Percentiles rank a stretch among this genome's conserved stretches.
Evolutionary conservation across 2,888 invertebrate genomes (phyloP).

Genomic region (Dolichomitus sp.): DNA sequence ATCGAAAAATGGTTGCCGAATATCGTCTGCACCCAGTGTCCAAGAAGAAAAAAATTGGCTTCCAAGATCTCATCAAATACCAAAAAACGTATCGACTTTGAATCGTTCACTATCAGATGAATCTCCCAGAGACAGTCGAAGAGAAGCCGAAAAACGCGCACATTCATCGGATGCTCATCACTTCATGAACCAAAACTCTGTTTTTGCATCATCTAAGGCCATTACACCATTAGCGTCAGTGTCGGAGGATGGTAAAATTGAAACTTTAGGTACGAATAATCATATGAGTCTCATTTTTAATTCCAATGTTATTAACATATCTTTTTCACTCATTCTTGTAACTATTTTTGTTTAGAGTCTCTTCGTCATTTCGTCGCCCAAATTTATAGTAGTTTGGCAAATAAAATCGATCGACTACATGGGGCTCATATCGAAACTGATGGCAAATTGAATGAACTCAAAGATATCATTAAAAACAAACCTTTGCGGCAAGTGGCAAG

Average conservation of each 20-base stretch:
- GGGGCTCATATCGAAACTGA: neutral
- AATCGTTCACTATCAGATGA: no score
- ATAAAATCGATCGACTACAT: slow-evolving; percentile 6
- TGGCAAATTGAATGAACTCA: neutral
- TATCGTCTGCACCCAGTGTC: neutral
- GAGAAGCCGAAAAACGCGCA: no score
- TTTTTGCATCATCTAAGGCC: neutral
- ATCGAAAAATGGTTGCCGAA: neutral
- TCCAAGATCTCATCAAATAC: neutral
- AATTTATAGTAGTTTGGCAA: neutral
- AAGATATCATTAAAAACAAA: neutral
- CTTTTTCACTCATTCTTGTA: neutral
- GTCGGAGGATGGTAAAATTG: neutral
- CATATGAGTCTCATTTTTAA: neutral
- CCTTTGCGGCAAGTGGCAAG: neutral
- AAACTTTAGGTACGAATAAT: slow-evolving; percentile 1
- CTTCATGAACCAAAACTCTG: neutral
- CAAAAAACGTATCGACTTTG: no score
- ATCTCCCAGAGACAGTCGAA: no score
- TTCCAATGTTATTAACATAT: neutral
- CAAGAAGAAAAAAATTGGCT: neutral
- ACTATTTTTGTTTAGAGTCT: neutral
- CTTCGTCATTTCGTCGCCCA: neutral
- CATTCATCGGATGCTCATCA: neutral
- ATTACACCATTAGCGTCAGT: neutral